A percentile compares a stretch with the other conserved stretches of the same genome.
Conservation (phyloP, 1,140 invertebrate genomes). For the Neocloeon triangulifer region DNA sequence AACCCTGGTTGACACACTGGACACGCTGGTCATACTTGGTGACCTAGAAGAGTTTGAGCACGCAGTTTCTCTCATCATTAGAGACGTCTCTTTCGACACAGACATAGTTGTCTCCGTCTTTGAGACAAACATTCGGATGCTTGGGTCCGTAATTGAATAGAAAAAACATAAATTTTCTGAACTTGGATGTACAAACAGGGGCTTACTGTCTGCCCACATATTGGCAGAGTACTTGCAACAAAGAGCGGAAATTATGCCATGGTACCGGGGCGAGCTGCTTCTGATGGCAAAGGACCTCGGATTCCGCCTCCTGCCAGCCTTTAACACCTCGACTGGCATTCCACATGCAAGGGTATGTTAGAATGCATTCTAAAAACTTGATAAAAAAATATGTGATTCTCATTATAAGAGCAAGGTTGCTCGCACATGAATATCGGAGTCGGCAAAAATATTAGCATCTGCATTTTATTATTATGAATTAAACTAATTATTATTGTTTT, state of each 20-base stretch:
- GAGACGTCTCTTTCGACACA: conserved; percentile 73
- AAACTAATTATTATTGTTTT: too few relatives aligned
- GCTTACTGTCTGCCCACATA: conserved; percentile 81
- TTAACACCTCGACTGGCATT: conserved; percentile 94
- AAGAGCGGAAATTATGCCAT: conserved; percentile 48
- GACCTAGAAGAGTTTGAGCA: conserved; percentile 87
- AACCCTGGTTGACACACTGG: conserved; percentile 83
- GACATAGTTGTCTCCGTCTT: conserved; percentile 95
- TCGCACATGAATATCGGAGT: too few relatives aligned
- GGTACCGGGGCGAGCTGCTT: conserved; percentile 83
- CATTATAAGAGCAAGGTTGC: too few relatives aligned
- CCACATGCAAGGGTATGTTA: conserved; percentile 72
- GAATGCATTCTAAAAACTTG: too few relatives aligned
- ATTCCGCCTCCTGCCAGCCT: conserved; percentile 77
- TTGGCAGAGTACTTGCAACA: conserved; percentile 61
- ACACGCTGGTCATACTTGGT: conserved; percentile 75
- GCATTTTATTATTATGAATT: too few relatives aligned
- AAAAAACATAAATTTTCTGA: too few relatives aligned
- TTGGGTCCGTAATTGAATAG: conserved; percentile 76
- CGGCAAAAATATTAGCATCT: too few relatives aligned
- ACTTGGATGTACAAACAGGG: too few relatives aligned
- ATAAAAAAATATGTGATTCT: too few relatives aligned
- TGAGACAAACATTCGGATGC: conserved; percentile 91
- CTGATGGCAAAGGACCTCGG: conserved; percentile 82
- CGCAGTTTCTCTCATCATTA: conserved; percentile 66